Conservation (phyloP, 1,140 invertebrate species). For the Paraescarpia echinospica region DNA sequence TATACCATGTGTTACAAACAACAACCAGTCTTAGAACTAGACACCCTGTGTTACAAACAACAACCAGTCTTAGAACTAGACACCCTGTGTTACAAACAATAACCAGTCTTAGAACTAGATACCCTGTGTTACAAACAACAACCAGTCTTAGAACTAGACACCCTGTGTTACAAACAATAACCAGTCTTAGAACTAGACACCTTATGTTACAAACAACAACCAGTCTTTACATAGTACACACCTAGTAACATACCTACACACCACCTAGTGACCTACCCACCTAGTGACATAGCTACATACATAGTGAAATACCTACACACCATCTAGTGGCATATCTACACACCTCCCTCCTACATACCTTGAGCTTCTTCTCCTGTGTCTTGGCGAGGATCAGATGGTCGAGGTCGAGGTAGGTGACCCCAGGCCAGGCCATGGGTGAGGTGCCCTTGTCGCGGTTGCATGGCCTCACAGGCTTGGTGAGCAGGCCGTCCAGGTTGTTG, state of each 20-base stretch:
- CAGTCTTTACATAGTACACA: too few species aligned
- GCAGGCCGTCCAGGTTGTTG: slow-evolving; percentile 46
- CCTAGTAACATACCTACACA: not conserved
- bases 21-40: too few species aligned
- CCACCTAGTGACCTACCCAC: too few species aligned
- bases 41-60: not conserved
- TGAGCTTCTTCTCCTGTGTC: slow-evolving; percentile 41
- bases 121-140: not conserved
- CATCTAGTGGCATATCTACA: not conserved
- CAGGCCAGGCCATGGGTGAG: slow-evolving; percentile 57
- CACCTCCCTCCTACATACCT: slow-evolving; percentile 24
- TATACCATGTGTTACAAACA: not conserved
- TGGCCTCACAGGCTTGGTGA: slow-evolving; percentile 50
- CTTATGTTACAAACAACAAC: not conserved
- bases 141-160: not conserved
- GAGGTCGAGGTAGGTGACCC: slow-evolving; percentile 57
- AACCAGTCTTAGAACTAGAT: too few species aligned
- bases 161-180: not conserved
- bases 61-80: not conserved
- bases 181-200: too few species aligned
- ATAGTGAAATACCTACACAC: not conserved
- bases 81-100: not conserved
- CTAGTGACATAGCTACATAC: not conserved
- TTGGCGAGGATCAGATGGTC: slow-evolving; percentile 52
- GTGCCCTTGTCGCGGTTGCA: slow-evolving; percentile 51